Percentiles rank a stretch among this genome's conserved stretches.
phyloP scores from a whole-genome alignment of 2,888 invertebrate species.

The Apoda limacodes region DNA sequence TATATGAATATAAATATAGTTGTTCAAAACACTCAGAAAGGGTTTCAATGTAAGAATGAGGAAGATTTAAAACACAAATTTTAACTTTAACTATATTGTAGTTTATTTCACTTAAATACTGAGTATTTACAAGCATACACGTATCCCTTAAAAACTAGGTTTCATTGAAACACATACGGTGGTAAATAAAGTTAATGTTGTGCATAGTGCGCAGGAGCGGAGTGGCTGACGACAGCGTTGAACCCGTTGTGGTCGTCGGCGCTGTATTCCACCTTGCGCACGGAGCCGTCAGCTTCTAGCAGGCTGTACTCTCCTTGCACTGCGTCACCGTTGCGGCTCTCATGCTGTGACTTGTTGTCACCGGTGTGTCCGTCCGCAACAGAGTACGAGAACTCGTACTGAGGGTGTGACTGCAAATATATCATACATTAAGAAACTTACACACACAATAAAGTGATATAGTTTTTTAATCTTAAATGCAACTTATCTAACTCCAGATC shows the following conservation, averaged over 20 bases:
- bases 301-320: conserved; percentile 58
- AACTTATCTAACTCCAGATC: too few species aligned
- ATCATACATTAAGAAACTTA: background rate
- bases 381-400: conserved; percentile 68
- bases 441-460: background rate
- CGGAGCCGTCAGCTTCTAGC: conserved; percentile 63
- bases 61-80: too few species aligned
- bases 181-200: conserved; percentile 30
- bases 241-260: conserved; percentile 63
- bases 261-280: conserved; percentile 64
- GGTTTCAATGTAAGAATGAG: too few species aligned
- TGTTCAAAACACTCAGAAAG: too few species aligned
- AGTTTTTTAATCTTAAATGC: too few species aligned
- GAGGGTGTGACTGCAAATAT: conserved; percentile 52
- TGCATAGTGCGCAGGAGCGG: conserved; percentile 32
- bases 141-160: too few species aligned
- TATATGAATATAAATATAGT: too few species aligned
- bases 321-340: conserved; percentile 28
- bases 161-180: too few species aligned
- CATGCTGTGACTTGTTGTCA: conserved; percentile 60
- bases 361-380: conserved; percentile 68
- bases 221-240: conserved; percentile 50
- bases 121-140: too few species aligned
- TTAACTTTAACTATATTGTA: too few species aligned
- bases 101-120: too few species aligned